Percentiles rank a stretch among this genome's conserved stretches.
These are phyloP conservation scores for Drosophila aldrichi DNA, from an alignment of 2,888 invertebrate species.

Conservation along the genomic window DNA sequence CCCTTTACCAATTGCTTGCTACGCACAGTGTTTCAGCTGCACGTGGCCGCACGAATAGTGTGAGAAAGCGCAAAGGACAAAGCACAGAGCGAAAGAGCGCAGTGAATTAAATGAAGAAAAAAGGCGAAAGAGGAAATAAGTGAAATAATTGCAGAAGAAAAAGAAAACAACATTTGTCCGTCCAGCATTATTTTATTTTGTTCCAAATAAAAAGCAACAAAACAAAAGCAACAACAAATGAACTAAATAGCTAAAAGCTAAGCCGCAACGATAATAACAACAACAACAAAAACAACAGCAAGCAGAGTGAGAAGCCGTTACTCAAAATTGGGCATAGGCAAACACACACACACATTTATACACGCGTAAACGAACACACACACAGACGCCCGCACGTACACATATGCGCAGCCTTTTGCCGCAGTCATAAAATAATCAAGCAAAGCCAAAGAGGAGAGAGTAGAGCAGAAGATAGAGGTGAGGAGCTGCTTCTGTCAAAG, in stretches of 20 bases:
- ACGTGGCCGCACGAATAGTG: constrained; percentile 65
- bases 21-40: constrained; percentile 52
- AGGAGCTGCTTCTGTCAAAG: constrained; percentile 18
- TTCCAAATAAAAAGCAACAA: constrained; percentile 14
- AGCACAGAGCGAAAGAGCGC: constrained; percentile 41
- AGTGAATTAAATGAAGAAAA: constrained; percentile 33
- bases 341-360: constrained; percentile 30
- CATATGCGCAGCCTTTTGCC: constrained; percentile 63
- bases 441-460: constrained; percentile 38
- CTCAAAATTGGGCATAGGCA: constrained; percentile 69
- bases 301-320: constrained; percentile 60
- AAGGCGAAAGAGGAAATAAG: constrained; percentile 35
- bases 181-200: constrained; percentile 55
- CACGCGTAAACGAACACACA: constrained; percentile 10
- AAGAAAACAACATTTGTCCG: constrained; percentile 60
- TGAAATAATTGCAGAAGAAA: constrained; percentile 31
- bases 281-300: constrained; percentile 21
- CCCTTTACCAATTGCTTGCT: background rate
- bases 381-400: constrained; percentile 20
- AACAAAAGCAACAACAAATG: constrained; percentile 50
- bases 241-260: constrained; percentile 47
- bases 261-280: constrained; percentile 22
- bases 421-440: constrained; percentile 81
- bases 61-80: constrained; percentile 32
- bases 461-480: constrained; percentile 1